Conservation (phyloP, 2,888 invertebrate species). For the Sminthurinus aureus region DNA sequence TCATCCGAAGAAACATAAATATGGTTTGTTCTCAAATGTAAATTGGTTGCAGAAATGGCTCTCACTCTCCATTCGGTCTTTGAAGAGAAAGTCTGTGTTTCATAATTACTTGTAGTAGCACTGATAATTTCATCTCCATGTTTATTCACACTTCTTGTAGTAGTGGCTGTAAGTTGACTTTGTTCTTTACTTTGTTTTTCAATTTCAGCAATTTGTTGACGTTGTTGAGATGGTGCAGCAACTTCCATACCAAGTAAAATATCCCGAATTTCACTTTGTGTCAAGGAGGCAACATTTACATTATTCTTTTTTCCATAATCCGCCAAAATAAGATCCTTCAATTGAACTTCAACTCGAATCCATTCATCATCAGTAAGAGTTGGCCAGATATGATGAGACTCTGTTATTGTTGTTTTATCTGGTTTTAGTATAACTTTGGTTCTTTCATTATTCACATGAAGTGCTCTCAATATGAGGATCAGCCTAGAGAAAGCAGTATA, state of each 20-base stretch:
- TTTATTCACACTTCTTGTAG: constrained; percentile 98
- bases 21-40: constrained; percentile 96
- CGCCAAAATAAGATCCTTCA: constrained; percentile 97
- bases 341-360: constrained; percentile 98
- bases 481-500: constrained; percentile 98
- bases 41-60: constrained; percentile 97
- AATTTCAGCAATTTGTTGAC: constrained; percentile 99
- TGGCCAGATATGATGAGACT: constrained; percentile 99
- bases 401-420: constrained; percentile 98
- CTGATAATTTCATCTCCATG: constrained; percentile 99
- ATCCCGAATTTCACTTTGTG: constrained; percentile 98
- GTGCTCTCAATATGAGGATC: constrained; percentile 92
- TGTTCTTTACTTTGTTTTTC: constrained; percentile 99
- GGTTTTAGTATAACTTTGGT: constrained; percentile 99
- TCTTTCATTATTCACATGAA: constrained; percentile 98
- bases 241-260: constrained; percentile 99
- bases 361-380: constrained; percentile 97
- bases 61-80: constrained; percentile 99
- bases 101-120: constrained; percentile 98
- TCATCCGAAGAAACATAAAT: constrained; percentile 99
- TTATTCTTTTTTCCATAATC: constrained; percentile 99
- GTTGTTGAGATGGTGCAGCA: constrained; percentile 97
- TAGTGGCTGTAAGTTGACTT: constrained; percentile 96
- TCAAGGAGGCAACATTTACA: constrained; percentile 97
- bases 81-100: constrained; percentile 96